Percentiles rank a stretch among this genome's conserved stretches.
Evolutionary conservation across 2,888 invertebrate species (phyloP).

Genomic region (Ophion costatus): DNA sequence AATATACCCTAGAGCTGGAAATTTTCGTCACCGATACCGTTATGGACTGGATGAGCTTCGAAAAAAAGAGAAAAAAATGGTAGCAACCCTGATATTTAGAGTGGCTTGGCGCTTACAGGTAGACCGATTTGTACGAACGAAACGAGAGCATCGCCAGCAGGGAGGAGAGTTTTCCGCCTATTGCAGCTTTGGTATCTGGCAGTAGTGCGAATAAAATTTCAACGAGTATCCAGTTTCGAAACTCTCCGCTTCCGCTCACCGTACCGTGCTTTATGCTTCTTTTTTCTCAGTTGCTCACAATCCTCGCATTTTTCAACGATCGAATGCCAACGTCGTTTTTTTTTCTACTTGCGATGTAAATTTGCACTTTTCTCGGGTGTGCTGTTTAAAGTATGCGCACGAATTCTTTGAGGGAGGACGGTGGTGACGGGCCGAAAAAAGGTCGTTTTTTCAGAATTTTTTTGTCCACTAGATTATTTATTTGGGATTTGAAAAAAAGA

Average conservation of each 20-base stretch:
- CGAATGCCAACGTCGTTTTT: slow-evolving; percentile 39
- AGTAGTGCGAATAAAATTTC: slow-evolving; percentile 61
- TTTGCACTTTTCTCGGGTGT: neutral
- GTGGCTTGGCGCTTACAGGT: slow-evolving; percentile 35
- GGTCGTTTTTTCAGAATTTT: too few relatives aligned
- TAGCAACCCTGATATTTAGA: slow-evolving; percentile 56
- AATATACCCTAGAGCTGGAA: slow-evolving; percentile 28
- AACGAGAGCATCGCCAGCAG: slow-evolving; percentile 13
- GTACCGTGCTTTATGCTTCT: slow-evolving; percentile 22
- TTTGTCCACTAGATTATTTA: too few relatives aligned
- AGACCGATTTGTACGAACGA: slow-evolving; percentile 42
- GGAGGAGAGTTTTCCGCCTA: slow-evolving; percentile 30
- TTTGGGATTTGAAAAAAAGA: too few relatives aligned
- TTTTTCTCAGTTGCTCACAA: slow-evolving; percentile 45
- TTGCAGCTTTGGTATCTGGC: slow-evolving; percentile 45
- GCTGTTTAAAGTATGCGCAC: neutral
- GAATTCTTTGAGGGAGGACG: neutral
- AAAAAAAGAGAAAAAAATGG: slow-evolving; percentile 34
- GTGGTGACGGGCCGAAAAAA: too few relatives aligned
- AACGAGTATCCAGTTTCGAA: slow-evolving; percentile 51
- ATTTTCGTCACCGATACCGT: slow-evolving; percentile 51
- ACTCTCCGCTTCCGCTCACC: slow-evolving; percentile 40
- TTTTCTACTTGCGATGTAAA: neutral
- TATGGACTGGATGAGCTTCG: slow-evolving; percentile 40
- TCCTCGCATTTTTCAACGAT: slow-evolving; percentile 55